Base-by-base conservation (phyloP, 1,140 invertebrate species). In the Akabosia matsudoensis region DNA sequence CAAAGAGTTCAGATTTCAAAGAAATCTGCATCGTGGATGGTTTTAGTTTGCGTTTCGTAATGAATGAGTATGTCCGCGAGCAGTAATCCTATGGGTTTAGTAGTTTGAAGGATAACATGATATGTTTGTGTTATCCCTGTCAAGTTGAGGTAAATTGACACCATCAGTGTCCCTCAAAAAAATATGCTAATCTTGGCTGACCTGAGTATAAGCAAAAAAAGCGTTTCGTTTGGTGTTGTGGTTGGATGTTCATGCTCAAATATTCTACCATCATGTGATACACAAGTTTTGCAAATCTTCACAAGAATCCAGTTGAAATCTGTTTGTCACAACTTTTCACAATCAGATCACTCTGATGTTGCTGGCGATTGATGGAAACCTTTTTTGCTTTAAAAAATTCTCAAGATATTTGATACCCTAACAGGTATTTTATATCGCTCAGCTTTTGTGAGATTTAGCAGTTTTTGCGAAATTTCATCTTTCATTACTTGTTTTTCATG, bases 71-170 rank as follows among this genome's bases (percentile, higher is more conserved):
- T n/a, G n/a, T n/a, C n/a, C n/a, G n/a, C n/a, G n/a, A n/a, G n/a
- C n/a, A n/a, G n/a, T n/a, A n/a, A n/a, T n/a, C n/a, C n/a, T n/a
- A 45, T 45, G 37, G 18, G 37, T 45, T 45, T 7, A n/a, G n/a
- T n/a, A n/a, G n/a, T n/a, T n/a, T n/a, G n/a, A n/a, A 56, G 14
- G 54, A 56, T 56, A 56, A 56, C 54, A 56, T 56, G 54, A 56
- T 56, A 56, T 56, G 54, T 24, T 56, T 56, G n/a, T 56, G 54
- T 56, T 56, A 56, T 56, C 54, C 24, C 7, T 56, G 37, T 18
- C n/a, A n/a, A n/a, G n/a, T n/a, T n/a, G n/a, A n/a, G 24, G 54
- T 13, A 56, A 56, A 56, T 16, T 56, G 54, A 56, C 54, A 56
- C 54, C 54, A 56, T 56, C 7, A 56, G 10, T 56, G 37, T 45